Evolutionary conservation across 2,113 vertebrate genomes (phyloP).

Genomic region (Tetraodon nigroviridis): DNA sequence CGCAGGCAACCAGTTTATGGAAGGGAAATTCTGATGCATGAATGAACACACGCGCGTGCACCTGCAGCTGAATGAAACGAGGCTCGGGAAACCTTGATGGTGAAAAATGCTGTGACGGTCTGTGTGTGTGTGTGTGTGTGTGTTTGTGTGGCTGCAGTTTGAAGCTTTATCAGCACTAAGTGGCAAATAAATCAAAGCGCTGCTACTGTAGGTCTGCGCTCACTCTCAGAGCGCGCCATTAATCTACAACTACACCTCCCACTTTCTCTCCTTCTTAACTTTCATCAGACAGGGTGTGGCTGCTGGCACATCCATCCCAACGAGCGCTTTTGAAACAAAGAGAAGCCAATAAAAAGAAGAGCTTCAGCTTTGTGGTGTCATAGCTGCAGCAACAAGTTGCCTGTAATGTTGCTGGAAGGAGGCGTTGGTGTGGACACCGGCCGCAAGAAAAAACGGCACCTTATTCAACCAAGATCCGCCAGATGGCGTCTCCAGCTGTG

Average conservation of each 20-base stretch:
- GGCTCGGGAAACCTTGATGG: slow-evolving; percentile 69
- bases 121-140: slow-evolving; percentile 74
- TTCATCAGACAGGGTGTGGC: slow-evolving; percentile 56
- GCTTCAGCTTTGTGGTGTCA: neutral
- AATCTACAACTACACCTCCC: slow-evolving; percentile 56
- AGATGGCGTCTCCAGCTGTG: slow-evolving; percentile 76
- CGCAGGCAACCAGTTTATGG: neutral
- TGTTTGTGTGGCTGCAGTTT: slow-evolving; percentile 73
- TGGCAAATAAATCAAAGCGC: slow-evolving; percentile 95
- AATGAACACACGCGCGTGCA: neutral
- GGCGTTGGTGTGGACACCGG: neutral
- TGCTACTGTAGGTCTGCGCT: slow-evolving; percentile 72
- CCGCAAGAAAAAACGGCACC: too few species aligned
- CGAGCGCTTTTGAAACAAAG: slow-evolving; percentile 23
- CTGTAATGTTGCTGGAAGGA: slow-evolving; percentile 16
- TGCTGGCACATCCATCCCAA: slow-evolving; percentile 29
- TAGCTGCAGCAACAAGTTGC: neutral
- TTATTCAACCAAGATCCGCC: slow-evolving; percentile 39
- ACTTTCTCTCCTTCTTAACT: slow-evolving; percentile 18
- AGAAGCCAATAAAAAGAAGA: neutral
- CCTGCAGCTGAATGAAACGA: slow-evolving; percentile 44
- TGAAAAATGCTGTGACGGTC: slow-evolving; percentile 88
- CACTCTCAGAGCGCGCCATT: slow-evolving; percentile 81
- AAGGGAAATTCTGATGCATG: slow-evolving; percentile 12
- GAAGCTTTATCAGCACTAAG: slow-evolving; percentile 96